Conservation (phyloP, 2,113 vertebrate genomes). For the Columba janthina region DNA sequence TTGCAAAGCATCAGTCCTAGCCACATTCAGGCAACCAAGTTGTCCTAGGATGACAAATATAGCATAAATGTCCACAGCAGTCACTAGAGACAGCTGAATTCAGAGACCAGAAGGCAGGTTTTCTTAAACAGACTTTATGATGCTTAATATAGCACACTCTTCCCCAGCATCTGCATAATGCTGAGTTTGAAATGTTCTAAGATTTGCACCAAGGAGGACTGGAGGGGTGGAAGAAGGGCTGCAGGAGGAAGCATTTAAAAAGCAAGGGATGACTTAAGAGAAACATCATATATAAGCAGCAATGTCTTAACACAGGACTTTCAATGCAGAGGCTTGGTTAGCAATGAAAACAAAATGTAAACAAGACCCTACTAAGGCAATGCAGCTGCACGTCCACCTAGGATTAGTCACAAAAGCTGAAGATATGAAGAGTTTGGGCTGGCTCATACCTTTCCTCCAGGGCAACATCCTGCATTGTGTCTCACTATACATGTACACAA, state of each 20-base stretch:
- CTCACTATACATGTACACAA: background rate
- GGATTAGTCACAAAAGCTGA: background rate
- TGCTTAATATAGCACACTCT: constrained; percentile 45
- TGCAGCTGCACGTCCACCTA: background rate
- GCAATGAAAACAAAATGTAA: background rate
- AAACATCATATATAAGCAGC: background rate
- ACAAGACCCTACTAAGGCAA: background rate
- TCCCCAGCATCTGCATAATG: constrained; percentile 33
- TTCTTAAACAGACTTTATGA: constrained; percentile 30
- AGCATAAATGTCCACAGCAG: background rate
- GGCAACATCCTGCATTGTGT: background rate
- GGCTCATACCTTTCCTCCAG: background rate
- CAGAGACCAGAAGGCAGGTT: constrained; percentile 7
- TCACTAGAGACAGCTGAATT: constrained; percentile 6
- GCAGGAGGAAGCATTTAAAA: background rate
- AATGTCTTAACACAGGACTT: background rate
- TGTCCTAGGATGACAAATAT: background rate
- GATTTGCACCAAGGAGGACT: background rate
- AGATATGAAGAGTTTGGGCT: background rate
- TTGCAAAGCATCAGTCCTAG: background rate
- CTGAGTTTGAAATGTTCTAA: constrained; percentile 28
- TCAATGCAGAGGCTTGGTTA: background rate
- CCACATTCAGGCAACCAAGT: background rate
- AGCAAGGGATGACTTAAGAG: background rate
- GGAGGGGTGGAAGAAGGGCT: background rate